phyloP scores from a whole-genome alignment of 2,797 vertebrate genomes.

The Cyprinodon diabolis region DNA sequence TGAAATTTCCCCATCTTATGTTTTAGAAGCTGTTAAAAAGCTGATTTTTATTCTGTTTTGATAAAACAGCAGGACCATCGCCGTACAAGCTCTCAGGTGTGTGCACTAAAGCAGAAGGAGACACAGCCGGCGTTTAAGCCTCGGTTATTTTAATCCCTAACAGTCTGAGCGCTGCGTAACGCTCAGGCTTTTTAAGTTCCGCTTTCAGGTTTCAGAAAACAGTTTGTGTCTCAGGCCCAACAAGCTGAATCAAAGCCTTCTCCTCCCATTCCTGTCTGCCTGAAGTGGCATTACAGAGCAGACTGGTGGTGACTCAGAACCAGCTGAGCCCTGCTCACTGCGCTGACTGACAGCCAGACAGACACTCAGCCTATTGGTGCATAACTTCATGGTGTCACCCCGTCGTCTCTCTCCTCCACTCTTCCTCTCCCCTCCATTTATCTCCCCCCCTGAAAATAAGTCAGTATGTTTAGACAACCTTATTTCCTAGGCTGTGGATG shows the following conservation, averaged over 20 bases:
- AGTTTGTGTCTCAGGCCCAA: slow-evolving; percentile 36
- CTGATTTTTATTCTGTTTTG: background rate
- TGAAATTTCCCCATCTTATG: background rate
- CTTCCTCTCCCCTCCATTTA: background rate
- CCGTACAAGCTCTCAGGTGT: background rate
- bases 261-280: slow-evolving; percentile 7
- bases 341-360: slow-evolving; percentile 54
- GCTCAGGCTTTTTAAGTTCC: slow-evolving; percentile 13
- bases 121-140: background rate
- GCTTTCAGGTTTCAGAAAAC: slow-evolving; percentile 41
- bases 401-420: slow-evolving; percentile 8
- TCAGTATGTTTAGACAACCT: background rate
- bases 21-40: background rate
- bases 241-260: slow-evolving; percentile 26
- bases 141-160: background rate
- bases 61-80: too few relatives aligned
- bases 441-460: slow-evolving; percentile 10
- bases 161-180: background rate
- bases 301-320: slow-evolving; percentile 52
- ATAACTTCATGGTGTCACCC: slow-evolving; percentile 45
- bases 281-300: slow-evolving; percentile 37
- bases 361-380: slow-evolving; percentile 49
- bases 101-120: background rate
- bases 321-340: slow-evolving; percentile 43
- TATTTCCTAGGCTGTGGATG: slow-evolving; percentile 7